phyloP scores from a whole-genome alignment of 1,140 invertebrate genomes.

The Octopus bimaculoides region DNA sequence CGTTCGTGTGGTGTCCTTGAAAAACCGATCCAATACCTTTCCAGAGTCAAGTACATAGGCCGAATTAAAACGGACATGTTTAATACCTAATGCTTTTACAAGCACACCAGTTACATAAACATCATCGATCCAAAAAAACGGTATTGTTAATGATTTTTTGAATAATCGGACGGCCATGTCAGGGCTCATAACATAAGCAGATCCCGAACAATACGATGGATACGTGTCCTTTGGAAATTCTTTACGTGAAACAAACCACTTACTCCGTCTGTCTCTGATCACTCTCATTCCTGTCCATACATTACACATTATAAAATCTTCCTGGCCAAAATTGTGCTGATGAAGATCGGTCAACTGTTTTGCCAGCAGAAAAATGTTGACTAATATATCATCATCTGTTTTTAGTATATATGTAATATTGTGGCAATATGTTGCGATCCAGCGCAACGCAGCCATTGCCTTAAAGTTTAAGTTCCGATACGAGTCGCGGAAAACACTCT shows the following conservation, averaged over 20 bases:
- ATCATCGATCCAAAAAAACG: slow-evolving; percentile 58
- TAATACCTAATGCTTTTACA: slow-evolving; percentile 30
- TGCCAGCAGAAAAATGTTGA: slow-evolving; percentile 60
- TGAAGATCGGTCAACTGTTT: slow-evolving; percentile 62
- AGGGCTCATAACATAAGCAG: slow-evolving; percentile 52
- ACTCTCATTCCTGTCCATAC: slow-evolving; percentile 47
- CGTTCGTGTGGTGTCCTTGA: slow-evolving; percentile 25
- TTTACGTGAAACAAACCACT: slow-evolving; percentile 56
- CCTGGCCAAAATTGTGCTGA: slow-evolving; percentile 15
- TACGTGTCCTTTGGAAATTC: slow-evolving; percentile 54
- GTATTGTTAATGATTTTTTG: slow-evolving; percentile 36
- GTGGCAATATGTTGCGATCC: slow-evolving; percentile 68
- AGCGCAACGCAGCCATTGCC: slow-evolving; percentile 81
- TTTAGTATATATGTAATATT: slow-evolving; percentile 62
- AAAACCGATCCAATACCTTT: slow-evolving; percentile 29
- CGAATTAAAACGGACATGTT: slow-evolving; percentile 33
- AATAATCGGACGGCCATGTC: slow-evolving; percentile 52
- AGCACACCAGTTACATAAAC: slow-evolving; percentile 56
- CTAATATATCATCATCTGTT: slow-evolving; percentile 60
- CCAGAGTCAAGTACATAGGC: slow-evolving; percentile 36
- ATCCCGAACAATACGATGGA: slow-evolving; percentile 58
- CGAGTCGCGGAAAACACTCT: slow-evolving; percentile 75
- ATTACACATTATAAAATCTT: slow-evolving; percentile 42
- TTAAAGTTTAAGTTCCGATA: slow-evolving; percentile 87
- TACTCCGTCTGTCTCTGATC: slow-evolving; percentile 51